A percentile compares a stretch with the other conserved stretches of the same genome.
Conservation (phyloP, 2,888 invertebrate species). For the Bombylius major region DNA sequence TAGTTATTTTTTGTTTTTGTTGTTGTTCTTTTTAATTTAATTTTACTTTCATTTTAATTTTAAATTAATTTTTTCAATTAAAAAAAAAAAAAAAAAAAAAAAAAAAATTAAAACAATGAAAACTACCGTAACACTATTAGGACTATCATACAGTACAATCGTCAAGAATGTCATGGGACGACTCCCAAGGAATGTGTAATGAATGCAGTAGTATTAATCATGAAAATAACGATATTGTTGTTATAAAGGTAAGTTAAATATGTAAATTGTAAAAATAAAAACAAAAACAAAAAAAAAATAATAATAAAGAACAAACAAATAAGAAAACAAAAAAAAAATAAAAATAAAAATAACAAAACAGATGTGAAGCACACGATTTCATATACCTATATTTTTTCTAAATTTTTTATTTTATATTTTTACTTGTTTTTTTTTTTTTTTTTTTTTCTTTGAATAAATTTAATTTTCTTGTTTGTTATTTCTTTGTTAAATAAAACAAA, state of each 20-base stretch:
- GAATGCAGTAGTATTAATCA: constrained; percentile 28
- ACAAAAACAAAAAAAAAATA: background rate
- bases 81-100: too few relatives aligned
- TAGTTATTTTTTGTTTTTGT: background rate
- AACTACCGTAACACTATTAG: background rate
- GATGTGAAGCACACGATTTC: too few relatives aligned
- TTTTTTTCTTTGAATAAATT: too few relatives aligned
- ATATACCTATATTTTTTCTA: too few relatives aligned
- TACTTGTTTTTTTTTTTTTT: too few relatives aligned
- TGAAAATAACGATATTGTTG: constrained; percentile 36
- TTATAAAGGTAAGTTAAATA: constrained; percentile 31
- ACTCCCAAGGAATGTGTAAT: constrained; percentile 18
- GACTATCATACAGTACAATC: constrained; percentile 6
- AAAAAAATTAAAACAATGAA: constrained; percentile 2
- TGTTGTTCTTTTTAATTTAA: background rate
- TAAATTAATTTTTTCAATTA: background rate
- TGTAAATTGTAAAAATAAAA: background rate
- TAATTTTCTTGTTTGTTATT: too few relatives aligned
- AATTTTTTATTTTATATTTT: too few relatives aligned
- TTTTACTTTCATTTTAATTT: background rate
- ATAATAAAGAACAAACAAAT: too few relatives aligned
- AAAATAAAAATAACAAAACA: background rate
- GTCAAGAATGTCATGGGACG: constrained; percentile 35
- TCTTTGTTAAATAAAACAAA: too few relatives aligned
- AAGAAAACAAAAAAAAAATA: too few relatives aligned